Evolutionary conservation across 1,140 invertebrate genomes (phyloP).

Genomic region (Drosophila pachea): DNA sequence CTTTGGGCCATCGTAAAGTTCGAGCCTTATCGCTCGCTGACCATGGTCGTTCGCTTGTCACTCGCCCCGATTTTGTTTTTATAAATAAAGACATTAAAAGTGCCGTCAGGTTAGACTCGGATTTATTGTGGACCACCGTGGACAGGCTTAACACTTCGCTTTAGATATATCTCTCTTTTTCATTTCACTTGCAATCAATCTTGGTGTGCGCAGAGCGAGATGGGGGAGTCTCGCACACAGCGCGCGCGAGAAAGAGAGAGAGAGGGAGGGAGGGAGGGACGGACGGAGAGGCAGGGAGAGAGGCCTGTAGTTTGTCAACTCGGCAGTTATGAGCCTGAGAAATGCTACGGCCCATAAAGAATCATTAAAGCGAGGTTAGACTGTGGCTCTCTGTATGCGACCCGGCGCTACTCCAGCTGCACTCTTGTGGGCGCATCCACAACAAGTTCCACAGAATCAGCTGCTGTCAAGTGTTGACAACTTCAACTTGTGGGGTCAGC

Average conservation of each 20-base stretch:
- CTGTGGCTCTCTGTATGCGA: slow-evolving; percentile 25
- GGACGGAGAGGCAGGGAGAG: no score
- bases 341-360: slow-evolving; percentile 62
- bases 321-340: slow-evolving; percentile 66
- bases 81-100: slow-evolving; percentile 77
- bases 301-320: slow-evolving; percentile 11
- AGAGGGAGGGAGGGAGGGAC: background rate
- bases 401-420: slow-evolving; percentile 27
- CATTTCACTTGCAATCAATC: slow-evolving; percentile 77
- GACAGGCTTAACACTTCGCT: slow-evolving; percentile 67
- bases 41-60: slow-evolving; percentile 53
- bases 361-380: slow-evolving; percentile 58
- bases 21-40: slow-evolving; percentile 43
- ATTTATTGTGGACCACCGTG: slow-evolving; percentile 72
- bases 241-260: background rate
- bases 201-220: slow-evolving; percentile 19
- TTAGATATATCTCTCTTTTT: slow-evolving; percentile 23
- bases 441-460: slow-evolving; percentile 67
- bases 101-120: slow-evolving; percentile 60
- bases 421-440: slow-evolving; percentile 28
- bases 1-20: slow-evolving; percentile 5
- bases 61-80: slow-evolving; percentile 70
- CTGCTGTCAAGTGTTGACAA: slow-evolving; percentile 68
- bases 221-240: no score
- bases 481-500: slow-evolving; percentile 58